These are phyloP conservation scores for Malurus leucopterus DNA, from an alignment of 2,797 vertebrate species.

Conservation along the genomic window DNA sequence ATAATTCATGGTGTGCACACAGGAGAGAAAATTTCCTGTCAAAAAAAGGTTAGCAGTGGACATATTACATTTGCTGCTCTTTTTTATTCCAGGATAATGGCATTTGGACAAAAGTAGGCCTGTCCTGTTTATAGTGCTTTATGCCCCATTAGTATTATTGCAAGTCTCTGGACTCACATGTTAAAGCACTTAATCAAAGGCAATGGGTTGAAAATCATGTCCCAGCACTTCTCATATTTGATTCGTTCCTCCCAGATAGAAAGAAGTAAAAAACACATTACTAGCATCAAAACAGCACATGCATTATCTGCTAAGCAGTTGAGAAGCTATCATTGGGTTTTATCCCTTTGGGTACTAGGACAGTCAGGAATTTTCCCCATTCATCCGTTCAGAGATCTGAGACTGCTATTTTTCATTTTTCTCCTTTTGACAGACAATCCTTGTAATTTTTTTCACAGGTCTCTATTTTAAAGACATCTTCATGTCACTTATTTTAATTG, in stretches of 20 bases:
- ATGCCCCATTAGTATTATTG: slow-evolving; percentile 98
- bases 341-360: slow-evolving; percentile 83
- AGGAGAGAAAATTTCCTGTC: slow-evolving; percentile 70
- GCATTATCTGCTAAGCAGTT: slow-evolving; percentile 97
- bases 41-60: slow-evolving; percentile 73
- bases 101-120: slow-evolving; percentile 81
- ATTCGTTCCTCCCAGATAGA: slow-evolving; percentile 96
- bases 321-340: slow-evolving; percentile 86
- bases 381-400: slow-evolving; percentile 77
- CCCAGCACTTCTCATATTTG: slow-evolving; percentile 90
- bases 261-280: slow-evolving; percentile 86
- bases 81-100: slow-evolving; percentile 87
- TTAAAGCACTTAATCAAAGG: slow-evolving; percentile 99
- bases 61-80: slow-evolving; percentile 71
- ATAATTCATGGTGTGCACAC: slow-evolving; percentile 57
- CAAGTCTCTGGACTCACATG: slow-evolving; percentile 89
- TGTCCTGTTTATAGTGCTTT: slow-evolving; percentile 83
- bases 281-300: slow-evolving; percentile 81
- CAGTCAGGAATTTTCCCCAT: slow-evolving; percentile 77
- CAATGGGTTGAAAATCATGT: slow-evolving; percentile 99
- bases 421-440: slow-evolving; percentile 74
- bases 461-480: slow-evolving; percentile 78
- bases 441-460: slow-evolving; percentile 68
- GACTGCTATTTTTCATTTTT: slow-evolving; percentile 73
- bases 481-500: slow-evolving; percentile 76